Base-by-base conservation (phyloP, 37 sponge, comb jelly and placozoan genomes). In the Diacarnus erythraeanus region DNA sequence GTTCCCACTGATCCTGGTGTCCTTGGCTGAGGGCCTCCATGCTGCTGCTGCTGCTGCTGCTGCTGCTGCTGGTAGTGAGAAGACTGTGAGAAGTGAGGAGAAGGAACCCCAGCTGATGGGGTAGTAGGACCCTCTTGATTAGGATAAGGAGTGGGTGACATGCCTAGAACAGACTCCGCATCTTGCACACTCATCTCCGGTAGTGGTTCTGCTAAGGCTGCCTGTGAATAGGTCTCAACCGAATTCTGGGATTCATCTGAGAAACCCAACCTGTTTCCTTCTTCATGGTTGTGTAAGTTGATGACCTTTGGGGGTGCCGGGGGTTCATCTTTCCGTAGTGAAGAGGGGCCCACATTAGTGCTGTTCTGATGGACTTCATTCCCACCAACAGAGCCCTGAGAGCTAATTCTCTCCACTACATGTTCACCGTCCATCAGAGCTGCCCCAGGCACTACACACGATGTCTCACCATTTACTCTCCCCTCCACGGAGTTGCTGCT, bases 171-270 rank as follows among this genome's bases (percentile, higher is more conserved):
- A 41, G 81, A 80, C 58, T 87, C 87, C 20, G 87, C 75, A 27
- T 87, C 87, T 38, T 87, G 87, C 3, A 80, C 81, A 66, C 87
- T 75, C 25, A 87, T 87, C 6, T 87, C 87, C 31, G 87, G 87
- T 33, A 87, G 57, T 0, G 87, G 81, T 25, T 87, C 81, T 2
- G 71, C 36, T 12, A 64, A 22, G 20, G 41, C 38, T 22, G 18
- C 71, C 36, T 68, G 70, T 20, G 78, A 35, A 71, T 71, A 77
- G 0, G 54, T 58, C 23, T 74, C 80, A 21, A 75, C 59, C 23
- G 82, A 82, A n/a, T 59, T 63, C 64, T 71, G 61, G 12, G 82
- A 61, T 0, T 64, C 65, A 38, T 82, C 74, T 25, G 59, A 60
- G 34, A 84, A 27, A 31, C 66, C 77, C 25, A 72, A 38, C 22